Evolutionary conservation across 2,113 vertebrate species (phyloP).

Genomic region (Xiphophorus maculatus): DNA sequence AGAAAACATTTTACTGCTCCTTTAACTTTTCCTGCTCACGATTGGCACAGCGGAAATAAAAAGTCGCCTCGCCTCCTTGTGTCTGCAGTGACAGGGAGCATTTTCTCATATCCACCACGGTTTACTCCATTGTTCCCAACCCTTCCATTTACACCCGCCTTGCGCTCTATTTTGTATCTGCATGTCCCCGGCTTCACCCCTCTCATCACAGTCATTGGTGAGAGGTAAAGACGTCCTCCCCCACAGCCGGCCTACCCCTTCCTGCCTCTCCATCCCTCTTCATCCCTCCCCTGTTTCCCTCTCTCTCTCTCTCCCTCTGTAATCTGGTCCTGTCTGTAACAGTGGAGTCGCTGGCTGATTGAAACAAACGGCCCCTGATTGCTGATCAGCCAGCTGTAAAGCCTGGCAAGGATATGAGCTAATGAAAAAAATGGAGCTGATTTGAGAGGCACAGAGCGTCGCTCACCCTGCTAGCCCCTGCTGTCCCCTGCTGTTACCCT

Average conservation of each 20-base stretch:
- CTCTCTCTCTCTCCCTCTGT: constrained; percentile 55
- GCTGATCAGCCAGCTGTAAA: constrained; percentile 94
- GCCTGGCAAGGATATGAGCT: constrained; percentile 89
- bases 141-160: constrained; percentile 40
- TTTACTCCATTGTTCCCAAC: constrained; percentile 62
- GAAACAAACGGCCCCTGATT: constrained; percentile 94
- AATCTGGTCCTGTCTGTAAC: constrained; percentile 83
- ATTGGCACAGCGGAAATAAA: constrained; percentile 49
- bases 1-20: neutral
- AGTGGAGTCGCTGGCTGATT: constrained; percentile 89
- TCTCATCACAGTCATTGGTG: constrained; percentile 58
- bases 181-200: constrained; percentile 71
- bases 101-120: constrained; percentile 48
- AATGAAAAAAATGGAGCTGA: constrained; percentile 91
- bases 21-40: constrained; percentile 39
- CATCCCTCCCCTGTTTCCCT: constrained; percentile 52
- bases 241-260: constrained; percentile 6
- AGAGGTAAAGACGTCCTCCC: constrained; percentile 55
- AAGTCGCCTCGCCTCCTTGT: constrained; percentile 58
- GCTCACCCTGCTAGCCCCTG: constrained; percentile 71
- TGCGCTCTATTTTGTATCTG: constrained; percentile 61
- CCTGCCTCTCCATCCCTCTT: constrained; percentile 34
- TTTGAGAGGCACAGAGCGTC: constrained; percentile 85
- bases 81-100: constrained; percentile 44
- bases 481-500: constrained; percentile 75